A percentile compares a stretch with the other conserved stretches of the same genome.
These are phyloP conservation scores for Zhengitettix transpicula DNA, from an alignment of 2,888 invertebrate species.

Conservation along the genomic window DNA sequence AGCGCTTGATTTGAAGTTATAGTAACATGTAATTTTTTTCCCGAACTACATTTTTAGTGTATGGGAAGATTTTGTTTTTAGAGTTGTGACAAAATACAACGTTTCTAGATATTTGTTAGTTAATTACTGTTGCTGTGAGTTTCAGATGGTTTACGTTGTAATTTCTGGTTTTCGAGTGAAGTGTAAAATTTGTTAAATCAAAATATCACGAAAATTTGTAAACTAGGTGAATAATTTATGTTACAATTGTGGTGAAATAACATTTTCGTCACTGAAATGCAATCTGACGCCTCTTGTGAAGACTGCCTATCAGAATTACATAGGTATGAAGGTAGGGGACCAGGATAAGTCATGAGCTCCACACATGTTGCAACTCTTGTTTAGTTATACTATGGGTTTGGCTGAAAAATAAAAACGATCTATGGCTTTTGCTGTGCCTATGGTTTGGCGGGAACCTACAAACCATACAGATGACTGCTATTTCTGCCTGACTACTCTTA, in stretches of 20 bases:
- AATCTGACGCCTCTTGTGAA: constrained; percentile 1
- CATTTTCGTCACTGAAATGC: neutral
- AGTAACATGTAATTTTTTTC: neutral
- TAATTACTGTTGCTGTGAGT: neutral
- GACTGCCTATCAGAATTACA: neutral
- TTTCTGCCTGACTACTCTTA: neutral
- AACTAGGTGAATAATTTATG: neutral
- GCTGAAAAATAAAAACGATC: neutral
- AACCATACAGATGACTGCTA: neutral
- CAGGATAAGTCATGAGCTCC: neutral
- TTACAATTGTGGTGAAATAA: neutral
- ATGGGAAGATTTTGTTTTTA: neutral
- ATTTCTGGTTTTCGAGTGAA: no score
- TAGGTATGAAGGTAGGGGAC: neutral
- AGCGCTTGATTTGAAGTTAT: neutral
- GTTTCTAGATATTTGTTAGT: no score
- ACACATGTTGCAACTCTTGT: neutral
- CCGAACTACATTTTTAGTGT: neutral
- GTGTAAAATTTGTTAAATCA: no score
- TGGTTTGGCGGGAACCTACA: neutral
- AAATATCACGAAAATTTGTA: neutral
- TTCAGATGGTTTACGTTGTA: no score
- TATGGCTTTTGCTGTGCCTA: neutral
- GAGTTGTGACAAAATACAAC: neutral
- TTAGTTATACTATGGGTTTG: neutral